Conservation (phyloP, 2,113 vertebrate species). For the Salvelinus namaycush region DNA sequence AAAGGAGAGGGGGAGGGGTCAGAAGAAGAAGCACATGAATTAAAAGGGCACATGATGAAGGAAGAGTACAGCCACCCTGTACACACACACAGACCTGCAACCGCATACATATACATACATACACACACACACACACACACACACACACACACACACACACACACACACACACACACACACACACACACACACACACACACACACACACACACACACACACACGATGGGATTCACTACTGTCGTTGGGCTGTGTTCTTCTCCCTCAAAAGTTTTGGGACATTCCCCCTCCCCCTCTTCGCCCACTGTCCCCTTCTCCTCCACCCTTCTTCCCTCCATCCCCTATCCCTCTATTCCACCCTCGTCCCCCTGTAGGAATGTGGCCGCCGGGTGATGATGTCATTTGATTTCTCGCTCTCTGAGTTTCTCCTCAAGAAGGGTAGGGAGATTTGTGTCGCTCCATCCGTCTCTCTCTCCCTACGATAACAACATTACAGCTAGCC, state of each 20-base stretch:
- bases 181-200: neutral
- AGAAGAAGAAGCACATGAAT: constrained; percentile 68
- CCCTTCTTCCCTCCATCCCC: neutral
- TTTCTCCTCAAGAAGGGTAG: constrained; percentile 38
- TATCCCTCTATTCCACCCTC: constrained; percentile 9
- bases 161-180: neutral
- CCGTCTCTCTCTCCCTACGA: constrained; percentile 51
- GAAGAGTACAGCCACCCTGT: constrained; percentile 49
- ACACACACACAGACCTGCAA: constrained; percentile 7
- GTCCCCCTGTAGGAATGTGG: constrained; percentile 73
- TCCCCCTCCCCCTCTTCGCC: neutral
- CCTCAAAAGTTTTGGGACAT: constrained; percentile 66
- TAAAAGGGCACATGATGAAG: constrained; percentile 73
- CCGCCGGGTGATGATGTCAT: constrained; percentile 78
- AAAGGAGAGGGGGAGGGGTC: constrained; percentile 33
- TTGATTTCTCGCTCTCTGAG: constrained; percentile 68
- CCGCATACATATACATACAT: too few relatives aligned
- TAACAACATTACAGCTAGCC: constrained; percentile 64
- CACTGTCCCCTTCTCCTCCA: constrained; percentile 11
- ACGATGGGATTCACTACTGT: constrained; percentile 30
- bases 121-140: neutral
- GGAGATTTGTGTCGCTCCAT: constrained; percentile 39
- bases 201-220: neutral
- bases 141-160: constrained; percentile 4
- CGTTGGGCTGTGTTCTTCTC: constrained; percentile 38